Conservation (phyloP, 2,113 vertebrate genomes). For the Pithys albifrons region DNA sequence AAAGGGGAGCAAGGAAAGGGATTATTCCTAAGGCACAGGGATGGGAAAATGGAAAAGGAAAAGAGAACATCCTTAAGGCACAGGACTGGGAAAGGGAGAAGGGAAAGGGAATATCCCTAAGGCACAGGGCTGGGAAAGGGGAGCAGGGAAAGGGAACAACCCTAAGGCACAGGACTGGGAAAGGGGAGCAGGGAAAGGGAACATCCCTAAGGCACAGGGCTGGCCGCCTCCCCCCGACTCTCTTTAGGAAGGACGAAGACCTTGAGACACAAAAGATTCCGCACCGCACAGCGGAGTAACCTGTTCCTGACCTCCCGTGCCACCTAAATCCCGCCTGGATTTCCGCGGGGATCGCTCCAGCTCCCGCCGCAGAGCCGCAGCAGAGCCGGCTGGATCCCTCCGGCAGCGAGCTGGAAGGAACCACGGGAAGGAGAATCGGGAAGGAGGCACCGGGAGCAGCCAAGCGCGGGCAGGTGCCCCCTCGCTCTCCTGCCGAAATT, state of each 20-base stretch:
- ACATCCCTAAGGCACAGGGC: not conserved
- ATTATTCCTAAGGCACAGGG: not conserved
- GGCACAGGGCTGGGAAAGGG: too few relatives aligned
- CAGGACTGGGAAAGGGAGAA: not conserved
- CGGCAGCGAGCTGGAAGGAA: not conserved
- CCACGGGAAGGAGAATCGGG: not conserved
- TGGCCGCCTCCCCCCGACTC: not conserved
- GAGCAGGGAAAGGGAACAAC: not conserved
- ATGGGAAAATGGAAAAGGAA: too few relatives aligned
- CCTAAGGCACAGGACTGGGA: not conserved
- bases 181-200: not conserved
- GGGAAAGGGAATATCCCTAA: not conserved
- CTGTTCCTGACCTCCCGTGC: not conserved
- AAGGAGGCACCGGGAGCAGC: not conserved
- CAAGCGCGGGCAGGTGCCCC: not conserved
- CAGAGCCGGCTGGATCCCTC: not conserved
- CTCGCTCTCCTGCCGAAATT: not conserved
- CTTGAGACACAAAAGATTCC: conserved; percentile 28
- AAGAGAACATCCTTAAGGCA: too few relatives aligned
- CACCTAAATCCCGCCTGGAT: accelerated
- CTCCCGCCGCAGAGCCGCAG: not conserved
- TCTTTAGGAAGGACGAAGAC: not conserved
- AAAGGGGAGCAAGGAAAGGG: not conserved
- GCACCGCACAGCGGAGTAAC: not conserved
- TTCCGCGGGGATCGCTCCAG: not conserved